Evolutionary conservation across 2,113 vertebrate species (phyloP), one percentile per base, ranked within the genome.

Genomic region (Hippocampus mohnikei): DNA sequence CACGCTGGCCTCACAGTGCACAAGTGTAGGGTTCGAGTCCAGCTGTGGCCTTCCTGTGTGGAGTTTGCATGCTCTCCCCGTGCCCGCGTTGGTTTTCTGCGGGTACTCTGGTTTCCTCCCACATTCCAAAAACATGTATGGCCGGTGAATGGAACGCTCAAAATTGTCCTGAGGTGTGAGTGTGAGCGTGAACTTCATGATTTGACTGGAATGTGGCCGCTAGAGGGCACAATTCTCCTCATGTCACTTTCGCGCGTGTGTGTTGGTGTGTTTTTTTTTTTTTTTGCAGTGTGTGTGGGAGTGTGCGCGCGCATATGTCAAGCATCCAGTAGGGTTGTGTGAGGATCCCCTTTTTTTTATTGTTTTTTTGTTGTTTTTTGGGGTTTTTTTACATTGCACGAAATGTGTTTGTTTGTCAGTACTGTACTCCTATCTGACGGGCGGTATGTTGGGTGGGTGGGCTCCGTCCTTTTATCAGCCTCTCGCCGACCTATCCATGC

Each of bases 371-470:
- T n/a, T n/a, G n/a, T n/a, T n/a, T n/a, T n/a, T n/a, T n/a, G n/a
- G n/a, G n/a, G n/a, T n/a, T n/a, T 86, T 83, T 88, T 82, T 84
- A 84, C 88, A 86, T 77, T 86, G 88, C 85, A 88, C 86, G 86
- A 87, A 87, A 84, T 83, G 82, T 88, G 85, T 8, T 80, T 84
- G 85, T 81, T 77, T 88, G 86, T 88, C 86, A 82, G 79, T 77
- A 77, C 75, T 25, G 81, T 78, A 77, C 75, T 29, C 42, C 74
- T 85, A 79, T 87, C 74, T 85, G 87, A 82, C 84, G 84, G 83
- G 33, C 33, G 86, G 86, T 88, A 87, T 88, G 90, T 86, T 88
- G 84, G 82, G 82, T 89, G 85, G 86, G 84, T 89, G 87, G 87
- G 81, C 82, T 79, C 75, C 81, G 67, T 85, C 80, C 85, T 84